Evolutionary conservation across 2,888 invertebrate genomes (phyloP).

Genomic region (Philopedon plagiatum): DNA sequence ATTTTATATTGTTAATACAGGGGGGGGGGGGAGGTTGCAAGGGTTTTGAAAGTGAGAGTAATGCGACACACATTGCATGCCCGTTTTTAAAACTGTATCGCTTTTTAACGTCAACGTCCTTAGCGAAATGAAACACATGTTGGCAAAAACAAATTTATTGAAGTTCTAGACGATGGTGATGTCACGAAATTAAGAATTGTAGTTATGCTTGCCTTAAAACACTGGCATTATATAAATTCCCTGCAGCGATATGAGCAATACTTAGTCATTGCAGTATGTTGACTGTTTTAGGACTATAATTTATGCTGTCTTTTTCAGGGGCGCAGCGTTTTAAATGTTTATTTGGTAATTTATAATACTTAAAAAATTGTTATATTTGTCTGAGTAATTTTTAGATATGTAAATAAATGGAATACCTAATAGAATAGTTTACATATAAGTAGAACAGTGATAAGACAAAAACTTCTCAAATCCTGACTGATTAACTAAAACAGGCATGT

Average conservation of each 20-base stretch:
- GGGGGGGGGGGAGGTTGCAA: too few relatives aligned
- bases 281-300: conserved; percentile 18
- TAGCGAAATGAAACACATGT: conserved; percentile 3
- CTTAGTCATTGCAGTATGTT: conserved; percentile 24
- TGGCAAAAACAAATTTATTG: conserved; percentile 3
- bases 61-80: too few relatives aligned
- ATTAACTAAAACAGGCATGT: too few relatives aligned
- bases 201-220: conserved; percentile 12
- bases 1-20: too few relatives aligned
- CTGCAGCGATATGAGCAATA: conserved; percentile 27
- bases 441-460: too few relatives aligned
- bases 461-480: too few relatives aligned
- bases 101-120: not conserved
- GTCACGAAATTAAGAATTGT: conserved; percentile 12
- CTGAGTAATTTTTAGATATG: too few relatives aligned
- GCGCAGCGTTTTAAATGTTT: not conserved
- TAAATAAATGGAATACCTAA: too few relatives aligned
- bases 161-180: conserved; percentile 11
- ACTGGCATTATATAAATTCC: conserved; percentile 11
- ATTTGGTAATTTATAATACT: not conserved
- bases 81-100: not conserved
- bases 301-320: conserved; percentile 19
- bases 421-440: too few relatives aligned
- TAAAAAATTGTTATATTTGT: too few relatives aligned
- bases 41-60: too few relatives aligned